These are phyloP conservation scores for Hypena proboscidalis DNA, from an alignment of 2,888 invertebrate species.

Conservation along the genomic window DNA sequence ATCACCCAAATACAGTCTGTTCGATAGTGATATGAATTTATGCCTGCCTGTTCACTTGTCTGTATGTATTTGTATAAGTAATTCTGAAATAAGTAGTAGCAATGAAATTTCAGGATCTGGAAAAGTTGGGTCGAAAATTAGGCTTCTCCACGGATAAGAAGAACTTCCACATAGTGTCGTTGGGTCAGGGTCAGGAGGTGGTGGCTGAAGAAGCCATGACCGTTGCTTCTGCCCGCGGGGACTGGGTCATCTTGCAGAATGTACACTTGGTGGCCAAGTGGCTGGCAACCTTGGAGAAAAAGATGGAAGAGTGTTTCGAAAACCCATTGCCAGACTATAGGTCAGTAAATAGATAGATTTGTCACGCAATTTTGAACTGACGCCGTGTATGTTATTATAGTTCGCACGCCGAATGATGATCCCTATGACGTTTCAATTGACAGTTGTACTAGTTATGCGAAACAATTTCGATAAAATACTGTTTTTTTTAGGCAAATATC, in stretches of 20 bases:
- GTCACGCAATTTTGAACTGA: no score
- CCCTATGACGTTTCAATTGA: no score
- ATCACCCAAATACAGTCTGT: no score
- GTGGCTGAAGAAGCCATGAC: constrained; percentile 96
- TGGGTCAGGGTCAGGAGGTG: constrained; percentile 97
- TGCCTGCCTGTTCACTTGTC: no score
- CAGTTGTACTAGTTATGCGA: no score
- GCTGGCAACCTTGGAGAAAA: constrained; percentile 95
- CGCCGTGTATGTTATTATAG: no score
- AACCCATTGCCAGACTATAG: constrained; percentile 87
- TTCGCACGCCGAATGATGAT: no score
- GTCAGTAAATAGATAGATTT: constrained; percentile 50
- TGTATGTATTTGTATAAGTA: no score
- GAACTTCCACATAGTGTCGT: constrained; percentile 96
- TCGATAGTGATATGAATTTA: no score
- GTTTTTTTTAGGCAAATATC: no score
- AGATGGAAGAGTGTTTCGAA: constrained; percentile 92
- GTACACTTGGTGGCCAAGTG: constrained; percentile 96
- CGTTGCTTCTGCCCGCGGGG: constrained; percentile 89
- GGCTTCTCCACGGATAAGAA: constrained; percentile 92
- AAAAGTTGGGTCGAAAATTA: constrained; percentile 91
- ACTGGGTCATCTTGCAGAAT: constrained; percentile 98
- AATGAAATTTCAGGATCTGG: constrained; percentile 89
- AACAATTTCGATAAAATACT: no score
- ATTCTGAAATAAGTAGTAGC: no score